Evolutionary conservation across 2,797 vertebrate genomes (phyloP).

Genomic region (Perodicticus potto): DNA sequence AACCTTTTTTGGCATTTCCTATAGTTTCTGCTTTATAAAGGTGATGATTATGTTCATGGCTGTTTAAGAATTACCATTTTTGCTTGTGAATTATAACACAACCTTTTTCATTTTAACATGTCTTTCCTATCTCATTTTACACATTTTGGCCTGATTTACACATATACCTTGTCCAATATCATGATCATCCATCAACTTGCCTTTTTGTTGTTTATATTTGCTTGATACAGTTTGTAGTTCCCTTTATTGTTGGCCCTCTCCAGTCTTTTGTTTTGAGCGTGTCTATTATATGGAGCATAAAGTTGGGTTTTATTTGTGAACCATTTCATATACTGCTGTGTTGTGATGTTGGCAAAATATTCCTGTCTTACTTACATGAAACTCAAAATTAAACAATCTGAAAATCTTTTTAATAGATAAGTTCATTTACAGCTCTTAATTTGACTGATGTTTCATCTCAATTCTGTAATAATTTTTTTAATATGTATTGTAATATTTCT

Average conservation of each 20-base stretch:
- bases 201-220: neutral
- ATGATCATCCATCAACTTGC: neutral
- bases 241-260: neutral
- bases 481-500: neutral
- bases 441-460: neutral
- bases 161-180: neutral
- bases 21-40: neutral
- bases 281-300: neutral
- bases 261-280: neutral
- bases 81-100: neutral
- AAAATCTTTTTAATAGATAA: constrained; percentile 30
- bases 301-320: constrained; percentile 1
- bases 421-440: neutral
- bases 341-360: too few species aligned
- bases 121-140: neutral
- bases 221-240: neutral
- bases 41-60: neutral
- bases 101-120: neutral
- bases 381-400: neutral
- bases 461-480: neutral
- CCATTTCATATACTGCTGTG: too few species aligned
- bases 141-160: neutral
- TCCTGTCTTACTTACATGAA: too few species aligned
- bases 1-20: neutral
- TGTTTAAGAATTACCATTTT: neutral